phyloP scores from a whole-genome alignment of 2,888 invertebrate genomes.

The Mallateleia sp. region DNA sequence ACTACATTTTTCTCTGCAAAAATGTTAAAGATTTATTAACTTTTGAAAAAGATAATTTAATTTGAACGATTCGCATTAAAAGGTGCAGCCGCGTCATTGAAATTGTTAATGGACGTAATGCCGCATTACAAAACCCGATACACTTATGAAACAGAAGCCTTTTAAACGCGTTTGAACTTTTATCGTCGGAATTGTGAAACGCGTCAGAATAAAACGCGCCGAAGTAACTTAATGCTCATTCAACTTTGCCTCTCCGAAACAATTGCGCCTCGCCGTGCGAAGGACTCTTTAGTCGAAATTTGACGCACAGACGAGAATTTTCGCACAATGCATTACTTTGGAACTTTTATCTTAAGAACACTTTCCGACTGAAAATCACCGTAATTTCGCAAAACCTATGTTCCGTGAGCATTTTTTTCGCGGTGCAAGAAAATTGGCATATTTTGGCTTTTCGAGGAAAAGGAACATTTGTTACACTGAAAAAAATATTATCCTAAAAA shows the following conservation, averaged over 20 bases:
- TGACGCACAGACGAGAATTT: conserved; percentile 66
- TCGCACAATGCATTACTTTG: conserved; percentile 71
- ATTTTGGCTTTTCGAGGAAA: conserved; percentile 4
- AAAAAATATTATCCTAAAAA: too few species aligned
- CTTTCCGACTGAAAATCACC: conserved; percentile 62
- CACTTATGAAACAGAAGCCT: too few species aligned
- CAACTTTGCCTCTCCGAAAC: conserved; percentile 66
- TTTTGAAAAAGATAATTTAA: too few species aligned
- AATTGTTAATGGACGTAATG: too few species aligned
- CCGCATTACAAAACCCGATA: too few species aligned
- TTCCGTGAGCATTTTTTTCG: conserved; percentile 46
- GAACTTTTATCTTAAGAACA: conserved; percentile 75
- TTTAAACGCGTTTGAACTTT: conserved; percentile 64
- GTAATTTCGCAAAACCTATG: conserved; percentile 50
- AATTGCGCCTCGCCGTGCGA: conserved; percentile 56
- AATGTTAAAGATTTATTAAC: too few species aligned
- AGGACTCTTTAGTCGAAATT: conserved; percentile 73
- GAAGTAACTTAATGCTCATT: conserved; percentile 73
- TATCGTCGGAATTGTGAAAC: conserved; percentile 62
- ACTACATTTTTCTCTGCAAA: too few species aligned
- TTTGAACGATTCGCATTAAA: too few species aligned
- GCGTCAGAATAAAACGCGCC: too few species aligned
- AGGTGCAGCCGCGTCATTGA: too few species aligned
- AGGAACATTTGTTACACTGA: too few species aligned
- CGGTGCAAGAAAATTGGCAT: conserved; percentile 25